Conservation (phyloP, 2,113 vertebrate genomes). For the Pipa parva region DNA sequence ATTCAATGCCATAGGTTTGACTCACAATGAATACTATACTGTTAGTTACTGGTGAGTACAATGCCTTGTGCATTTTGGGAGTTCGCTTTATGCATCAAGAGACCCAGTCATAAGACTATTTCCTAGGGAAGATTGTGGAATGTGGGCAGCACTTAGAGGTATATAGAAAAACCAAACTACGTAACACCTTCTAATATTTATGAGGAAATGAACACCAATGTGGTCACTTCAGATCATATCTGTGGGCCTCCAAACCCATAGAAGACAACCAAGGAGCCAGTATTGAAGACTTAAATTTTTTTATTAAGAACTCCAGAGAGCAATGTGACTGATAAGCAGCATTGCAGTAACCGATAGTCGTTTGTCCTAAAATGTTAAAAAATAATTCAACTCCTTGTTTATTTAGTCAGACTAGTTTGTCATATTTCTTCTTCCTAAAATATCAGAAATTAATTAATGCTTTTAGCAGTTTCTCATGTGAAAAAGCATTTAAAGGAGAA, state of each 20-base stretch:
- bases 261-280: not conserved
- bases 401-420: too few species aligned
- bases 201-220: slow-evolving; percentile 54
- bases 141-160: slow-evolving; percentile 44
- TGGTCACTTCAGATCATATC: slow-evolving; percentile 47
- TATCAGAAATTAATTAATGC: too few species aligned
- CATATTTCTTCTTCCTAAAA: too few species aligned
- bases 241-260: not conserved
- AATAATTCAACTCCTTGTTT: too few species aligned
- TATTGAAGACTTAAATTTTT: not conserved
- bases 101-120: slow-evolving; percentile 37
- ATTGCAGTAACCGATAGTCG: too few species aligned
- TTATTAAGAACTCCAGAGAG: not conserved
- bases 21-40: not conserved
- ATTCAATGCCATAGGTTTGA: not conserved
- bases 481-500: too few species aligned
- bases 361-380: too few species aligned
- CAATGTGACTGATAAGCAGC: not conserved
- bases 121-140: slow-evolving; percentile 43
- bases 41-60: slow-evolving; percentile 31
- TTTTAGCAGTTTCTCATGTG: too few species aligned
- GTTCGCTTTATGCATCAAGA: slow-evolving; percentile 13
- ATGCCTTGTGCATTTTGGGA: slow-evolving; percentile 18
- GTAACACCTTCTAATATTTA: slow-evolving; percentile 64
- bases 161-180: slow-evolving; percentile 53